These are phyloP conservation scores for Dolichotis patagonum DNA, from an alignment of 2,113 vertebrate species.

Conservation along the genomic window DNA sequence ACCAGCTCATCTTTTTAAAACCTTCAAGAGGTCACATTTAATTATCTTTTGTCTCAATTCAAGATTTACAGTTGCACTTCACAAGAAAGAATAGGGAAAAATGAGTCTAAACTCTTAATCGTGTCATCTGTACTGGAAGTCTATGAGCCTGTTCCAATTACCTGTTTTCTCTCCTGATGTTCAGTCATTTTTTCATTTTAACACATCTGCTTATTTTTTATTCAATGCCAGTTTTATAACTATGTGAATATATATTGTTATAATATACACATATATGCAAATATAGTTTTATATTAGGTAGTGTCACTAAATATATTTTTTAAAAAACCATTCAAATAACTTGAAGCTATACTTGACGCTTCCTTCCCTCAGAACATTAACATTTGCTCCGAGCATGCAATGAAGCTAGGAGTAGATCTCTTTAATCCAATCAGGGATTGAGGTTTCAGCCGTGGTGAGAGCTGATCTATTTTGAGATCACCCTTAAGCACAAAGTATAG, in stretches of 20 bases:
- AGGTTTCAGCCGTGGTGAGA: slow-evolving; percentile 16
- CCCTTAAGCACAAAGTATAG: not conserved
- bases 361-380: not conserved
- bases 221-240: slow-evolving; percentile 38
- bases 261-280: not conserved
- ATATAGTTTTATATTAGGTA: not conserved
- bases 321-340: slow-evolving; percentile 36
- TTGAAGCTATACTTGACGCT: slow-evolving; percentile 2
- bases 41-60: not conserved
- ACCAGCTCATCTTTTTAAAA: slow-evolving; percentile 20
- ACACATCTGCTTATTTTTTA: slow-evolving; percentile 6
- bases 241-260: slow-evolving; percentile 23
- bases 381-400: slow-evolving; percentile 34
- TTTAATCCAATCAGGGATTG: slow-evolving; percentile 51
- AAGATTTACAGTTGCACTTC: not conserved
- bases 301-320: not conserved
- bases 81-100: not conserved
- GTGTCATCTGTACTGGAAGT: not conserved
- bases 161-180: slow-evolving; percentile 35
- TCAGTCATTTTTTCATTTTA: slow-evolving; percentile 31
- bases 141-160: slow-evolving; percentile 5
- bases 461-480: slow-evolving; percentile 58
- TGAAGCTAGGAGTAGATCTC: not conserved
- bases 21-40: not conserved
- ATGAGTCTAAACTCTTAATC: not conserved